phyloP scores from a whole-genome alignment of 2,888 invertebrate genomes.

The Agelastica alni region DNA sequence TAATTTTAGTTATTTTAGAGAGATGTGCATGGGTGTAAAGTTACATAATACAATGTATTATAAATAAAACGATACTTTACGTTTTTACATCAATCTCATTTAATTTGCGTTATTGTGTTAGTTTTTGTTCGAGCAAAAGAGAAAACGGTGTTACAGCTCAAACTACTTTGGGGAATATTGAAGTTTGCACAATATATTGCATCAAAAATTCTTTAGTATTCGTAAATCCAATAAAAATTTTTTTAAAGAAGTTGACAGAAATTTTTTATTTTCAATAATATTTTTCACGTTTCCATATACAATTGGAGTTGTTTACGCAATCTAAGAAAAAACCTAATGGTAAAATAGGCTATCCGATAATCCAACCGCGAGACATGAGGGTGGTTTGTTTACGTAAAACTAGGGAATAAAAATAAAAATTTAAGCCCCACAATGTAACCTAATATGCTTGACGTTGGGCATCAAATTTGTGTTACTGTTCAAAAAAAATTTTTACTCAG shows the following conservation, averaged over 20 bases:
- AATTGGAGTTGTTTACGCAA: no score
- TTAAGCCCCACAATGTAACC: no score
- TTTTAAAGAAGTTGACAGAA: not conserved
- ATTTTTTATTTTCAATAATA: no score
- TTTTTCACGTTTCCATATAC: no score
- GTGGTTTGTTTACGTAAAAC: no score
- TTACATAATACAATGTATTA: slow-evolving; percentile 20
- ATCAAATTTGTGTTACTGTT: no score
- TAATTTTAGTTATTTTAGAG: slow-evolving; percentile 22
- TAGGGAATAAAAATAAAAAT: no score
- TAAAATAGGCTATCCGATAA: no score
- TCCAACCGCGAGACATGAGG: no score
- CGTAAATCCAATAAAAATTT: slow-evolving; percentile 8
- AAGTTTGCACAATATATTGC: slow-evolving; percentile 9
- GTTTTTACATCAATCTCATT: slow-evolving; percentile 8
- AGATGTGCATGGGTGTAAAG: slow-evolving; percentile 17
- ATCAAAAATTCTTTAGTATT: not conserved
- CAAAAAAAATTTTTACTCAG: no score
- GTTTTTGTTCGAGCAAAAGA: not conserved
- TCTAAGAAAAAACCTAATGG: no score
- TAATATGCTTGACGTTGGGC: no score
- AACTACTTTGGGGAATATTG: slow-evolving; percentile 5
- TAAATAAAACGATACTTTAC: slow-evolving; percentile 10
- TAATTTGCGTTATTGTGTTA: slow-evolving; percentile 14
- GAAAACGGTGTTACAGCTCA: not conserved